Conservation (phyloP, 2,888 invertebrate species). For the Tenthredo distinguenda region DNA sequence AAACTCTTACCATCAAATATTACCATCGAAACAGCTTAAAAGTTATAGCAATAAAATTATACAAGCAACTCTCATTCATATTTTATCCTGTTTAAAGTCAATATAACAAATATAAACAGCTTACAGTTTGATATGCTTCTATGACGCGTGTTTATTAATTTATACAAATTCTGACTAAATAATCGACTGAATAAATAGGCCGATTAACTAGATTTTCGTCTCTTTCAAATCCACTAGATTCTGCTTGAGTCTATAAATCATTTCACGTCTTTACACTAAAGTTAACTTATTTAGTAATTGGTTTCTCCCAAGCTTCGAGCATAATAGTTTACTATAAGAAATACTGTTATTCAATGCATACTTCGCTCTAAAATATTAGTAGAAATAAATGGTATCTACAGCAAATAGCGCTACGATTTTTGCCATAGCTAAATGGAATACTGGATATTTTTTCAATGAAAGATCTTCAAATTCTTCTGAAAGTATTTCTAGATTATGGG, state of each 20-base stretch:
- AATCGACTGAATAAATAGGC: neutral
- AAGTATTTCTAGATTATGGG: neutral
- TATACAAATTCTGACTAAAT: neutral
- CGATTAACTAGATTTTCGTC: neutral
- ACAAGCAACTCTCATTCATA: neutral
- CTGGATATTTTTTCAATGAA: neutral
- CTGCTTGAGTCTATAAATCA: neutral
- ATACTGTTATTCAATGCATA: neutral
- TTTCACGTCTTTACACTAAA: neutral
- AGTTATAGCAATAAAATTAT: neutral
- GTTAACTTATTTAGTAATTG: constrained; percentile 11
- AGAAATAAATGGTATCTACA: neutral
- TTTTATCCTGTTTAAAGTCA: neutral
- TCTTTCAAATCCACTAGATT: neutral
- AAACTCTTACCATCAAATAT: neutral
- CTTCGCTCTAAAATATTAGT: neutral
- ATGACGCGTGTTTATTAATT: neutral
- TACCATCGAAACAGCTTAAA: neutral
- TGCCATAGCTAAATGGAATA: neutral
- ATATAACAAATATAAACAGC: neutral
- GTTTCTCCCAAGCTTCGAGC: neutral
- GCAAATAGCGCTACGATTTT: neutral
- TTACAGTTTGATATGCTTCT: neutral
- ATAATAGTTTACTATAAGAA: constrained; percentile 7
- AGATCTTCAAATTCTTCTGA: neutral